Base-by-base conservation (phyloP, 2,113 vertebrate species). In the Ictalurus furcatus region DNA sequence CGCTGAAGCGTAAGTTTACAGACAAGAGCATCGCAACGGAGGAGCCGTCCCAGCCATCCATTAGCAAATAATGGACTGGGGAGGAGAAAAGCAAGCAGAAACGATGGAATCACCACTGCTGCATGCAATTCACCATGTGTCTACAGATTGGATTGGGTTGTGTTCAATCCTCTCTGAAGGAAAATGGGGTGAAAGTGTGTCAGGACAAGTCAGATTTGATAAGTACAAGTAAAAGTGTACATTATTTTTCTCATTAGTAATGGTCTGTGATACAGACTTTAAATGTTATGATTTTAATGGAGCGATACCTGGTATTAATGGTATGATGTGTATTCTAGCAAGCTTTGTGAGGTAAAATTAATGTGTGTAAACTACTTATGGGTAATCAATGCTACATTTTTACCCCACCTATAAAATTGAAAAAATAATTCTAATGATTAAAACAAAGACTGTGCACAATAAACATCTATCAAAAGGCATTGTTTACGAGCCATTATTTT, bases 1-100 rank as follows among this genome's bases (percentile, higher is more conserved):
- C 17, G 71, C 76, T 90, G 88, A 90, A 90, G 91, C 90, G 89
- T 63, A 92, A 89, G 89, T 88, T 92, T 90, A 88, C 83, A 86
- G 89, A 90, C 80, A 90, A 88, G 85, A 90, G 86, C 85, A 82
- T 65, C 28, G 61, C 82, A 81, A 90, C 54, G 37, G 84, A 90
- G 83, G 86, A 79, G 76, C 74, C 79, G 76, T 88, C 76, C 76
- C 76, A 5, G 76, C 48, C 78, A 87, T 91, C 90, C 90, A 91
- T 93, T 92, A 92, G 73, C 63, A 34, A 80, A 81, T 91, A 92
- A 89, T 92, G 90, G 74, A 85, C 80, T 81, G n/a, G 34, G 48
- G 30, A 25, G 71, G 54, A 74, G 73, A 58, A 85, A 88, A 85
- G 78, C 54, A 81, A 81, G 71, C 82, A 88, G 83, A 89, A 89